Conservation (phyloP, 1,140 invertebrate genomes). For the Leptinotarsa lineolata region DNA sequence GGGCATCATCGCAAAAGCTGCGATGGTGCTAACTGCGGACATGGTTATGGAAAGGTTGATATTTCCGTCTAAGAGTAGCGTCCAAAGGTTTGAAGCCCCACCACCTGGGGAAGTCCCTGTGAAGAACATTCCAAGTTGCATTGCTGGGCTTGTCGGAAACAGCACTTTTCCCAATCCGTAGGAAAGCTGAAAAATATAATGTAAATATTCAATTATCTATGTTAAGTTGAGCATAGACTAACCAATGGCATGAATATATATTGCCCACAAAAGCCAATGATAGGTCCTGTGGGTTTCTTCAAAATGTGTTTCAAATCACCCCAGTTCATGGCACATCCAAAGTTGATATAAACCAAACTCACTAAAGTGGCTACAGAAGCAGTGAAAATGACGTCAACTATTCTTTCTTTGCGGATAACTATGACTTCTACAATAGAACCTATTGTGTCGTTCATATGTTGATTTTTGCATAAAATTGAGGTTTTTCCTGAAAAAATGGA, state of each 20-base stretch:
- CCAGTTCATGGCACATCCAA: conserved; percentile 89
- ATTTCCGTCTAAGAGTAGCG: conserved; percentile 84
- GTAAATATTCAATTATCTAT: background rate
- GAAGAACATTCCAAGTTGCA: conserved; percentile 88
- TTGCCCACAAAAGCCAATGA: conserved; percentile 81
- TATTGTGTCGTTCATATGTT: conserved; percentile 10
- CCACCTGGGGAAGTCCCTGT: conserved; percentile 89
- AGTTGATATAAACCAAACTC: conserved; percentile 82
- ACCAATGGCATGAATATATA: conserved; percentile 90
- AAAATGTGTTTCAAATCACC: conserved; percentile 71
- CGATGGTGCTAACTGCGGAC: conserved; percentile 77
- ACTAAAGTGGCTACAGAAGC: conserved; percentile 78
- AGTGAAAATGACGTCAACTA: conserved; percentile 78
- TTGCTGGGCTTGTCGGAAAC: conserved; percentile 69
- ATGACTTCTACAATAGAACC: conserved; percentile 54
- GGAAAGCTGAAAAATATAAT: conserved; percentile 64
- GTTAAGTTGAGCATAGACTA: conserved; percentile 52
- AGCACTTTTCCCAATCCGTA: conserved; percentile 74
- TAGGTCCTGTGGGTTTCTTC: conserved; percentile 78
- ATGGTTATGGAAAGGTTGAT: conserved; percentile 88
- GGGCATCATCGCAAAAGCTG: conserved; percentile 75
- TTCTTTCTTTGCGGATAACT: conserved; percentile 65
- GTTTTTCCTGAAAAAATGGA: conserved; percentile 39
- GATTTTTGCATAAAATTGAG: conserved; percentile 26
- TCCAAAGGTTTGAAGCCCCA: conserved; percentile 94